Conservation (phyloP, 2,888 invertebrate genomes). For the Incurvaria masculella region DNA sequence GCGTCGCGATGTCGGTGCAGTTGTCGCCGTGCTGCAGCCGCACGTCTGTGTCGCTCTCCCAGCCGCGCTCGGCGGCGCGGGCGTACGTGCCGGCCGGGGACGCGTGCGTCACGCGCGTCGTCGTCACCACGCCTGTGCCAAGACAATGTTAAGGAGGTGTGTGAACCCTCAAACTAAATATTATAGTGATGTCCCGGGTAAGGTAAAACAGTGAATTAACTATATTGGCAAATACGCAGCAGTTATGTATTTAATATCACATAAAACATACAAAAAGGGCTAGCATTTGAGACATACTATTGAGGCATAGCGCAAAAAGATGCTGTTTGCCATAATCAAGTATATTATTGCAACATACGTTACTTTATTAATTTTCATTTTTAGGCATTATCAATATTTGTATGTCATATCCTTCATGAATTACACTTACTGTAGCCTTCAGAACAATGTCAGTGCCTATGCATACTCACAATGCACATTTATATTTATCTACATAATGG, state of each 20-base stretch:
- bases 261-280: neutral
- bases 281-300: neutral
- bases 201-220: neutral
- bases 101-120: conserved; percentile 76
- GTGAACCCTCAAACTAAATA: too few relatives aligned
- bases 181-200: neutral
- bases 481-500: too few relatives aligned
- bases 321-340: too few relatives aligned
- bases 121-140: conserved; percentile 66
- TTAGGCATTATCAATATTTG: too few relatives aligned
- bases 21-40: conserved; percentile 39
- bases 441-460: too few relatives aligned
- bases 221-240: neutral
- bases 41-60: conserved; percentile 68
- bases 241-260: neutral
- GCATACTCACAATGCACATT: too few relatives aligned
- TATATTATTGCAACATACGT: too few relatives aligned
- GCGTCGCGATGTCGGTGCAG: conserved; percentile 72
- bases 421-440: too few relatives aligned
- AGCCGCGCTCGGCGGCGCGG: conserved; percentile 65
- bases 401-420: too few relatives aligned
- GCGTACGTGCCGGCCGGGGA: conserved; percentile 74
- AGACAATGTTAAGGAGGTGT: neutral
- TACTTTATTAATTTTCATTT: too few relatives aligned
- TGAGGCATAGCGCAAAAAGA: too few relatives aligned